Conservation (phyloP, 2,113 vertebrate species). For the Macrotis lagotis region DNA sequence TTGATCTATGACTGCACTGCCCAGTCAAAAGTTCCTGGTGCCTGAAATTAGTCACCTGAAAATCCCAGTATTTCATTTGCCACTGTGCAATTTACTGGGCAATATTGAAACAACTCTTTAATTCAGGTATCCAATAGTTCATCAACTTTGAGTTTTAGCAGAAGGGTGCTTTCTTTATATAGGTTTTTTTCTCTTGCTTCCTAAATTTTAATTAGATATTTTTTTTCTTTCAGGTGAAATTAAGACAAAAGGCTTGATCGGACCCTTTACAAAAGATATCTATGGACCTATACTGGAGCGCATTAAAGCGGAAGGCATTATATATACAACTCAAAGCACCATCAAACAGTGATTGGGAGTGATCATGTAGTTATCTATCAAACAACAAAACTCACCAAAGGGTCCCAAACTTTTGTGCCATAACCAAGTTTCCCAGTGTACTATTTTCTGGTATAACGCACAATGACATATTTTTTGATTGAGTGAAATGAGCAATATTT, state of each 20-base stretch:
- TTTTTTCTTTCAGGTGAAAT: conserved; percentile 90
- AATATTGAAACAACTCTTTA: conserved; percentile 21
- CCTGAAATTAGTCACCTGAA: neutral
- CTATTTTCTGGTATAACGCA: conserved; percentile 27
- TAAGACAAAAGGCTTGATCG: conserved; percentile 89
- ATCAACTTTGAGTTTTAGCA: conserved; percentile 12
- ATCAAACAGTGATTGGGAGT: conserved; percentile 75
- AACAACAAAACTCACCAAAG: neutral
- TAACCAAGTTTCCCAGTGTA: conserved; percentile 10
- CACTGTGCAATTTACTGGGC: neutral
- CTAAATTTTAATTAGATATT: conserved; percentile 28
- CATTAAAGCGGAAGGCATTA: conserved; percentile 91
- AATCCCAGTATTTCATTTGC: neutral
- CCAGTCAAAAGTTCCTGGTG: neutral
- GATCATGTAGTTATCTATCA: conserved; percentile 29
- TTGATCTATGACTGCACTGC: neutral
- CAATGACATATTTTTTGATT: conserved; percentile 46
- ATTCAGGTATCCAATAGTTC: neutral
- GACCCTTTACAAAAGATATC: conserved; percentile 91
- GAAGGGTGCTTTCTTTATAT: neutral
- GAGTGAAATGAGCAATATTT: conserved; percentile 32
- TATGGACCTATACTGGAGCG: conserved; percentile 90
- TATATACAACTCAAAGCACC: conserved; percentile 86
- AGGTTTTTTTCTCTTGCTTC: neutral
- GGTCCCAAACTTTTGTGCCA: conserved; percentile 23